Base-by-base conservation (phyloP, 2,797 vertebrate species). In the Protosalanx chinensis region DNA sequence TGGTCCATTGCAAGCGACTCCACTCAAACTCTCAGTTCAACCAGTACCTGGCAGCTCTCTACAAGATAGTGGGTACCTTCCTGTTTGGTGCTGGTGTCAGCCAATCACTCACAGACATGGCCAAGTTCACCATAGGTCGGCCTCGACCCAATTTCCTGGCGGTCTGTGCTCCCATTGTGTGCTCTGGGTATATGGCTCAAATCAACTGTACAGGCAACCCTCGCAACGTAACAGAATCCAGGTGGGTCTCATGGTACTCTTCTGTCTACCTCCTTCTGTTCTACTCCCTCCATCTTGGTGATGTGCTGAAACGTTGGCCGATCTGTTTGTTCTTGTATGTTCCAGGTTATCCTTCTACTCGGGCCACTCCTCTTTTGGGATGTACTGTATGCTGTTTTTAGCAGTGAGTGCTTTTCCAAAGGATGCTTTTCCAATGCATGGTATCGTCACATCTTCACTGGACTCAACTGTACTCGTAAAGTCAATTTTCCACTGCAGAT, bases 301-400 rank as follows among this genome's bases (percentile, higher is more conserved):
- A 46, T 46, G 41, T 6, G 4, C 23, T 27, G 5, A n/a, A 56
- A 16, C 18, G 0, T n/a, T 56, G 18, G 4, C 76, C n/a, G 30
- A 30, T 64, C 35, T 49, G 16, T 64, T 3, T 64, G 32, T 15
- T 4, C 61, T 35, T 81, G 74, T 72, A n/a, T 61, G 76, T 51
- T 67, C 80, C 83, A 99, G 98, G 86, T 82, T 98, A 62, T 99
- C 98, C 0, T 99, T 99, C 89, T 99, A 98, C 87, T 99, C 98
- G 0, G 98, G 98, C 70, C 98, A 99, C 90, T 98, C 98, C 1
- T 97, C 98, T 0, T 99, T 99, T 72, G 96, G 97, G 80, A 98
- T 99, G 97, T 99, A 99, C 92, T 96, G 94, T 90, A 96, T 98
- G 97, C 90, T 99, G 80, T 99, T 98, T 76, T 82, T 98, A 78